Conservation (phyloP, 1,140 invertebrate species). For the Capitella teleta region DNA sequence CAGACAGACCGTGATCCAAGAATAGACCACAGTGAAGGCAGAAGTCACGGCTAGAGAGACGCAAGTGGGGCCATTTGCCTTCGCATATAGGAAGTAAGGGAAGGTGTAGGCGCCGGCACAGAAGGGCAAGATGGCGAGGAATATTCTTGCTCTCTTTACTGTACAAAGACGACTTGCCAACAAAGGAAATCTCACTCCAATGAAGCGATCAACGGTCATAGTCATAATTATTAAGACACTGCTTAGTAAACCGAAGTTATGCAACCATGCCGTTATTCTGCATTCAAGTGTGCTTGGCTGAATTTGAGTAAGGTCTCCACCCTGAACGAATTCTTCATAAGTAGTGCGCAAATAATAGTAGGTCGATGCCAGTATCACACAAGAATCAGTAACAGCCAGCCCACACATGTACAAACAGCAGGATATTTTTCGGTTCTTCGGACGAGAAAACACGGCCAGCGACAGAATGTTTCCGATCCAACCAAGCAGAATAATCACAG, state of each 20-base stretch:
- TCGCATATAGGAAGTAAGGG: background rate
- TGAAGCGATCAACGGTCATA: background rate
- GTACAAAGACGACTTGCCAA: background rate
- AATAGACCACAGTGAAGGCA: background rate
- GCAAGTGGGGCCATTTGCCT: background rate
- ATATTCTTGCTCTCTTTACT: background rate
- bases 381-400: background rate
- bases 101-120: background rate
- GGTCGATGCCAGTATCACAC: background rate
- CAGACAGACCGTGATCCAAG: background rate
- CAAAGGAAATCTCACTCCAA: background rate
- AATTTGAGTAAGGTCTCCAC: background rate
- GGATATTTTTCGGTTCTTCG: background rate
- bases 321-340: too few relatives aligned
- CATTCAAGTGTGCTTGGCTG: background rate
- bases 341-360: slow-evolving; percentile 2
- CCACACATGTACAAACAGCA: background rate
- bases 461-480: background rate
- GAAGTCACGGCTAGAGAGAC: background rate
- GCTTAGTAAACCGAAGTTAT: background rate
- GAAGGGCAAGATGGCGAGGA: background rate
- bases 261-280: background rate
- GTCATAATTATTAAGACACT: background rate
- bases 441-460: background rate
- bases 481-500: too few relatives aligned